These are phyloP conservation scores for Fringilla coelebs DNA, from an alignment of 2,797 vertebrate species.

Conservation along the genomic window DNA sequence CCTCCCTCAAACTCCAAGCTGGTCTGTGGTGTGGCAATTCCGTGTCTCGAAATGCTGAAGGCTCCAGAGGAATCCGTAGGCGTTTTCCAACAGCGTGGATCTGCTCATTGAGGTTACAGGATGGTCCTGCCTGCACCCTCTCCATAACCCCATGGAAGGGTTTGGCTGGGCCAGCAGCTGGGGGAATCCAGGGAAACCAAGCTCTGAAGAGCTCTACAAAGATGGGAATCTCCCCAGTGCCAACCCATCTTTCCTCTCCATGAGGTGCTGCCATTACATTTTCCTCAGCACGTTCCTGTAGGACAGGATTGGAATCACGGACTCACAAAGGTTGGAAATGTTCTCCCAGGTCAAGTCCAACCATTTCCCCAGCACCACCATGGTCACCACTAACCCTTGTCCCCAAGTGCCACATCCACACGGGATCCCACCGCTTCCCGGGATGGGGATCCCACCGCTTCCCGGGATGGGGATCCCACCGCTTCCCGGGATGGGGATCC, in stretches of 20 bases:
- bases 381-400: background rate
- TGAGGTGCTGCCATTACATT: fast-evolving
- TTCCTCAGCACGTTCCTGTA: fast-evolving
- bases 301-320: fast-evolving
- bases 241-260: background rate
- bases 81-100: fast-evolving
- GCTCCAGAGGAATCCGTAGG: background rate
- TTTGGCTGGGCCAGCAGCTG: background rate
- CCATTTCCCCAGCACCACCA: background rate
- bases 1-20: background rate
- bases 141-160: background rate
- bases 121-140: background rate
- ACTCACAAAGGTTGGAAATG: fast-evolving
- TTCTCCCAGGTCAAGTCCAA: background rate
- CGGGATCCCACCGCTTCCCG: fast-evolving
- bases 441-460: background rate
- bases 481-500: background rate
- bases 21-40: background rate
- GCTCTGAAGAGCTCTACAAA: background rate
- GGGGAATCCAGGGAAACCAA: background rate
- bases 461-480: background rate
- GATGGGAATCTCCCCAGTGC: background rate
- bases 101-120: background rate
- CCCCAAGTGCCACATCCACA: background rate
- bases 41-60: background rate